Percentiles rank a stretch among this genome's conserved stretches.
phyloP scores from a whole-genome alignment of 2,113 vertebrate genomes.

The Synodontis membranacea region DNA sequence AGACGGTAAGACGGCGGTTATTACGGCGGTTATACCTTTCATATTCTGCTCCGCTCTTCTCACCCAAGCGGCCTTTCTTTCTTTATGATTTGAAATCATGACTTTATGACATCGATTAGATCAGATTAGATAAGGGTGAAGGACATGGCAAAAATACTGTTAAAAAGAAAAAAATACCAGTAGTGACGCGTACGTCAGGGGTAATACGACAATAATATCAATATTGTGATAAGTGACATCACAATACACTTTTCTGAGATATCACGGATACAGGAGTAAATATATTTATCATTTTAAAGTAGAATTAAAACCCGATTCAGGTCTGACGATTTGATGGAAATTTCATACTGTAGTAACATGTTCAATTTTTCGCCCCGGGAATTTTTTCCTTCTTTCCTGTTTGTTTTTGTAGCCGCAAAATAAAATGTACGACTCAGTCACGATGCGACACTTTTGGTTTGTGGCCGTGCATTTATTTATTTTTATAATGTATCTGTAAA shows the following conservation, averaged over 20 bases:
- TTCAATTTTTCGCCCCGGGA: not conserved
- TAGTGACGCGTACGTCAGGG: not conserved
- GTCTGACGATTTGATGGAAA: not conserved
- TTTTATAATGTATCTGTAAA: no score
- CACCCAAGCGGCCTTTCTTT: not conserved
- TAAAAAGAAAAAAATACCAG: not conserved
- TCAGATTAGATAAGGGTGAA: not conserved
- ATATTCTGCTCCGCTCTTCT: not conserved
- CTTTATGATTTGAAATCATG: not conserved
- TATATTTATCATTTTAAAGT: not conserved
- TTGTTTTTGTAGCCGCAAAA: not conserved
- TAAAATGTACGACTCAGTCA: no score
- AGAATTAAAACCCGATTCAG: not conserved
- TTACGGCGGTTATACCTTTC: not conserved
- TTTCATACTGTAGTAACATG: not conserved
- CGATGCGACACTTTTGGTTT: not conserved
- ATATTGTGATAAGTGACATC: not conserved
- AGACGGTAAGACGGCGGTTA: not conserved
- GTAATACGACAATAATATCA: not conserved
- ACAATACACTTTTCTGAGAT: not conserved
- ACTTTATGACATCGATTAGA: not conserved
- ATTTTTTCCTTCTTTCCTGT: not conserved
- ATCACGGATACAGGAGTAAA: not conserved
- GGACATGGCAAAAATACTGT: not conserved
- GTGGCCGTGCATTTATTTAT: no score